Base-by-base conservation (phyloP, 2,113 vertebrate genomes). In the Entomyzon cyanotis region DNA sequence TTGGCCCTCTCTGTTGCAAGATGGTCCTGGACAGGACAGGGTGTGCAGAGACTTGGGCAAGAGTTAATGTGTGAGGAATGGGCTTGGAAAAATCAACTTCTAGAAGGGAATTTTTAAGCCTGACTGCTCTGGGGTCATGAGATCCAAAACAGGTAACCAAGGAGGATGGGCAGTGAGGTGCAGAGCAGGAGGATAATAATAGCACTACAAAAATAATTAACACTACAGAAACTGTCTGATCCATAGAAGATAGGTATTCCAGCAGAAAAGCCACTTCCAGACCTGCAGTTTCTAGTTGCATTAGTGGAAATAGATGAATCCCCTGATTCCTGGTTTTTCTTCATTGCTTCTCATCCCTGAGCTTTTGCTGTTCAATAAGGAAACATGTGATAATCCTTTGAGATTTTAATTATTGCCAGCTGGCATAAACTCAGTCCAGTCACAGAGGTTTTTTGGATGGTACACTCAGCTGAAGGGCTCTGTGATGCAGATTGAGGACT, bases 51-150 rank as follows among this genome's bases (percentile, higher is more conserved):
- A 52, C 15, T n/a, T 37, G 58, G 33, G 24, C 33, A 69, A 30
- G 62, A 83, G 28, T 65, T 73, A 5, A 24, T 11, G 5, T 37
- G 16, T 33, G 13, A 77, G 30, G 47, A 75, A 24, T 9, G 46
- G 42, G 25, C 39, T 84, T 81, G 56, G 27, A 21, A 81, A 81
- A 11, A 81, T 67, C 15, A 58, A 13, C 12, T 60, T 69, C 6
- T n/a, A 35, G 30, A 27, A 70, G n/a, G 20, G 39, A 9, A 52
- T 90, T 78, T 42, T 93, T 67, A 71, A 68, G 39, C 33, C 27
- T 50, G 19, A 23, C 21, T 39, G 1, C 24, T 39, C 7, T 1
- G 2, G 5, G 63, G 11, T 58, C 1, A 1, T 37, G 42, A 77
- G 55, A 50, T 65, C 22, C 62, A 53, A 56, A 65, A 3, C 13